Conservation (phyloP, 2,888 invertebrate species). For the Amiota communis region DNA sequence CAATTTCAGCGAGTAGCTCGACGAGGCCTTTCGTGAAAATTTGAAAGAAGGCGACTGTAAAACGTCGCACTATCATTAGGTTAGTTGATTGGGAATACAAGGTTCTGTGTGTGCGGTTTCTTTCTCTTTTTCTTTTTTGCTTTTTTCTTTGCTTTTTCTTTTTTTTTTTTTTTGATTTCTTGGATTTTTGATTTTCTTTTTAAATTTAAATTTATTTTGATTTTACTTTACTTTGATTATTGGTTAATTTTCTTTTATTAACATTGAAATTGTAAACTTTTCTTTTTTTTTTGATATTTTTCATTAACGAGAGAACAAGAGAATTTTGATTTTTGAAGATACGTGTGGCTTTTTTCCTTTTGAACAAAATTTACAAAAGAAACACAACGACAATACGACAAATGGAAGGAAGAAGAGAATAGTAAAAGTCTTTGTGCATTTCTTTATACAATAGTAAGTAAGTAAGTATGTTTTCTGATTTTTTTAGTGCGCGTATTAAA, state of each 20-base stretch:
- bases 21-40: slow-evolving; percentile 97
- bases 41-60: slow-evolving; percentile 98
- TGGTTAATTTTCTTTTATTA: background rate
- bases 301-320: no score
- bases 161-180: slow-evolving; percentile 23
- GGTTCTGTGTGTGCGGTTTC: slow-evolving; percentile 74
- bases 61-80: slow-evolving; percentile 78
- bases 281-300: slow-evolving; percentile 29
- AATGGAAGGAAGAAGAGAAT: background rate
- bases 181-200: slow-evolving; percentile 27
- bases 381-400: no score
- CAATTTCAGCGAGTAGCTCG: slow-evolving; percentile 95
- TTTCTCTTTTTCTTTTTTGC: slow-evolving; percentile 47
- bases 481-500: background rate
- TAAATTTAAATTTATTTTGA: slow-evolving; percentile 16
- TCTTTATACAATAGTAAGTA: slow-evolving; percentile 37
- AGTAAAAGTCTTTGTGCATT: no score
- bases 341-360: no score
- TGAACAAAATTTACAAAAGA: no score
- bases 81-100: slow-evolving; percentile 75
- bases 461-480: background rate
- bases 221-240: slow-evolving; percentile 21
- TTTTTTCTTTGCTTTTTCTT: slow-evolving; percentile 39
- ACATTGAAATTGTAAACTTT: slow-evolving; percentile 28
- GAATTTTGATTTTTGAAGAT: slow-evolving; percentile 28